Evolutionary conservation across 92 coral and sea anemone genomes (phyloP).

Genomic region (Parazoanthus swiftii): DNA sequence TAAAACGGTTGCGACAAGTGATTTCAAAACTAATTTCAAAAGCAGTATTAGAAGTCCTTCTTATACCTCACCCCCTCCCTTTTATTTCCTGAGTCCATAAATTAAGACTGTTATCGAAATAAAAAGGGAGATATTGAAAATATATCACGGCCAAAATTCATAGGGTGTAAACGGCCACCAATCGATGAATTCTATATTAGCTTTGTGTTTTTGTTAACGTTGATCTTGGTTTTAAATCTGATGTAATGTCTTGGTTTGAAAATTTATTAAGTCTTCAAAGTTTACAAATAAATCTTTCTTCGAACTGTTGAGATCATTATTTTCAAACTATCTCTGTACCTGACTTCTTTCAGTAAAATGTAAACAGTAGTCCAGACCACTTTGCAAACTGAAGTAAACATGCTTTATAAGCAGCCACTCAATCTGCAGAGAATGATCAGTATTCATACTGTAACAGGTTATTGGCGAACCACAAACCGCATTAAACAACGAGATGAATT

Average conservation of each 20-base stretch:
- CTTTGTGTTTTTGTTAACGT: too few relatives aligned
- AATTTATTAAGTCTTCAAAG: not conserved
- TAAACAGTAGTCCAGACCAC: not conserved
- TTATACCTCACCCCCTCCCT: too few relatives aligned
- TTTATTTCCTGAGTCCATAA: too few relatives aligned
- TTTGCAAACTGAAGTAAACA: not conserved
- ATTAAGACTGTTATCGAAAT: too few relatives aligned
- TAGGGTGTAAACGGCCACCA: too few relatives aligned
- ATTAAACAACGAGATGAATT: not conserved
- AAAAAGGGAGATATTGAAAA: too few relatives aligned
- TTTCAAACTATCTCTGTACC: not conserved
- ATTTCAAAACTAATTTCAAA: too few relatives aligned
- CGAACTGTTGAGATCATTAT: not conserved
- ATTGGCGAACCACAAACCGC: not conserved
- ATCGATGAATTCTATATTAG: too few relatives aligned
- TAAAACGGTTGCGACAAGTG: too few relatives aligned
- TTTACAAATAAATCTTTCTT: not conserved
- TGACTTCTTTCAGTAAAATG: not conserved
- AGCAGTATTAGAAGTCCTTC: too few relatives aligned
- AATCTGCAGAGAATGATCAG: not conserved
- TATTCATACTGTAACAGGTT: slow-evolving; percentile 9
- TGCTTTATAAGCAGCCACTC: not conserved
- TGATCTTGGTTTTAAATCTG: too few relatives aligned
- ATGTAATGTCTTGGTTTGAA: not conserved
- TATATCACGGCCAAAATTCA: too few relatives aligned